A percentile compares a stretch with the other conserved stretches of the same genome.
phyloP scores from a whole-genome alignment of 2,113 vertebrate species.

The Dromiciops gliroides region DNA sequence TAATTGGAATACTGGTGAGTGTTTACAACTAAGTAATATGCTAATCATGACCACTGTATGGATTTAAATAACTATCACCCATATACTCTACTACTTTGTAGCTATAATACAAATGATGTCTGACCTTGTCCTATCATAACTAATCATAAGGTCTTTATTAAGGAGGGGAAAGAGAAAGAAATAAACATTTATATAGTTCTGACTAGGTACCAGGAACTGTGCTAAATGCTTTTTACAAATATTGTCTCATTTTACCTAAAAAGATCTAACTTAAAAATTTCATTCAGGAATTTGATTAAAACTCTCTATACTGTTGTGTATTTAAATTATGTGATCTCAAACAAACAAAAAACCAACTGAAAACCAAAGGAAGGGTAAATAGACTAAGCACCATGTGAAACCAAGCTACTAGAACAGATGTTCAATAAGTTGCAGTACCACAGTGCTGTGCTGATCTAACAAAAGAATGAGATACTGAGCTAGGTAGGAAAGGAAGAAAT shows the following conservation, averaged over 20 bases:
- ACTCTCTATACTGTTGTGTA: neutral
- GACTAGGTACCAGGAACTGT: neutral
- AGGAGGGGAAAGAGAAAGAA: neutral
- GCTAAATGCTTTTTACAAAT: neutral
- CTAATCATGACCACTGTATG: neutral
- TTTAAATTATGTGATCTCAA: neutral
- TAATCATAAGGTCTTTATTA: neutral
- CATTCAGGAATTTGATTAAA: neutral
- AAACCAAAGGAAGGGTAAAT: constrained; percentile 9
- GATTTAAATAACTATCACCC: constrained; percentile 52
- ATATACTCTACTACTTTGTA: neutral
- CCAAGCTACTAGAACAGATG: constrained; percentile 7
- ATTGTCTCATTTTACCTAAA: neutral
- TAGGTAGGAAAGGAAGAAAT: neutral
- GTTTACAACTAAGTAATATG: constrained; percentile 59
- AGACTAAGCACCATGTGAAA: neutral
- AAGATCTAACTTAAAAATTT: neutral
- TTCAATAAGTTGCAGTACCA: constrained; percentile 35
- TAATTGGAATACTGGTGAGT: constrained; percentile 50
- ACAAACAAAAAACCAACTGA: neutral
- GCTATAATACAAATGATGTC: neutral
- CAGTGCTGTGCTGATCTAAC: neutral
- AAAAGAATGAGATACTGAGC: constrained; percentile 25
- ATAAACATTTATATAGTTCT: neutral
- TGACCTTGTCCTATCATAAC: neutral